Evolutionary conservation across 2,888 invertebrate genomes (phyloP), one percentile per base, ranked within the genome.

Genomic region (Tryphoninae sp.): DNA sequence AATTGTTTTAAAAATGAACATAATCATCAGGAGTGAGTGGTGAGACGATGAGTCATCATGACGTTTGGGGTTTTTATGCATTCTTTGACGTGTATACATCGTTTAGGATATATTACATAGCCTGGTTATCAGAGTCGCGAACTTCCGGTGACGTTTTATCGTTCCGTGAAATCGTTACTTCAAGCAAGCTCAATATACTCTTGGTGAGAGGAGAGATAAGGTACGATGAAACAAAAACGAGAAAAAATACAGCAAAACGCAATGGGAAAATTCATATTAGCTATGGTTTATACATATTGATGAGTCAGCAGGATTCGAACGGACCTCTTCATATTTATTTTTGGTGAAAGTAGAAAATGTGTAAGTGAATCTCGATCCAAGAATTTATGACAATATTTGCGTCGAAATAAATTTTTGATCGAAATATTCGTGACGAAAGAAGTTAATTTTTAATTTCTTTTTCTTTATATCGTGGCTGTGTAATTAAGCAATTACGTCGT

Each of bases 401-500:
- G 33, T 26, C 16, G 19, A 53, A 11, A 40, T 40, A 19, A 55
- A 69, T 69, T 55, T n/a, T 55, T 55, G 40, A 69, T 69, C 51
- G 51, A 67, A 67, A 51, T 51, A 51, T 51, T 67, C 22, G 9
- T 45, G 64, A 64, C 64, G 62, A 42, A 62, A 62, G 22, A 65
- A 16, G 49, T 23, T 42, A 16, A 11, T 65, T 74, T 58, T 58
- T 64, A n/a, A 16, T 40, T 74, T 64, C 8, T 80, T 67, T 58
- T 78, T 62, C 49, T 33, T 73, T 13, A 11, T 42, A 45, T 26
- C 40, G 19, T 49, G 23, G 42, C 49, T 49, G 61, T 23, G 55
- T 75, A 81, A 83, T 81, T 65, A 75, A 81, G 80, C 67, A 80
- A 80, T 81, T 75, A 67, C 71, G 71, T 61, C 9, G 62, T 49